Conservation (phyloP, 1,140 invertebrate species). For the Drosophila lacteicornis region DNA sequence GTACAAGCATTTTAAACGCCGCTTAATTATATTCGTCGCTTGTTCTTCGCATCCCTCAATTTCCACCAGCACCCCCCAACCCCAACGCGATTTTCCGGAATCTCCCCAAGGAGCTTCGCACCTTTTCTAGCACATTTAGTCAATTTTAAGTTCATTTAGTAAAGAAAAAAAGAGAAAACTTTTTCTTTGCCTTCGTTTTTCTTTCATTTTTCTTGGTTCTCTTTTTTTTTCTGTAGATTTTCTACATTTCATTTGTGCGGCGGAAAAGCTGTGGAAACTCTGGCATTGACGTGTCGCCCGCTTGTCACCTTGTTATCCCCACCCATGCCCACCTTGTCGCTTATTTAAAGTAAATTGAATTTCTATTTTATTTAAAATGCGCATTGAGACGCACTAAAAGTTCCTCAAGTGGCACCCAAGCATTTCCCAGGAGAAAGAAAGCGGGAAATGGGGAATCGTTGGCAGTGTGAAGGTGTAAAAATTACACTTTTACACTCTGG, state of each 20-base stretch:
- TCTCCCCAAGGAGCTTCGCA: slow-evolving; percentile 60
- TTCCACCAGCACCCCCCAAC: neutral
- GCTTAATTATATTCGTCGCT: slow-evolving; percentile 76
- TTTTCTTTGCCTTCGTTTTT: slow-evolving; percentile 36
- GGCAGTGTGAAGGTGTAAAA: slow-evolving; percentile 74
- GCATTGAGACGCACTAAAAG: slow-evolving; percentile 83
- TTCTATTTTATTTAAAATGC: slow-evolving; percentile 83
- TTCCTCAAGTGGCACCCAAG: slow-evolving; percentile 65
- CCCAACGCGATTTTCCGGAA: neutral
- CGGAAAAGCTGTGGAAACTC: slow-evolving; percentile 50
- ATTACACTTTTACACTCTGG: slow-evolving; percentile 68
- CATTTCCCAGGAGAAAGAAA: slow-evolving; percentile 12
- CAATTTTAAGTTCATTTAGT: slow-evolving; percentile 80
- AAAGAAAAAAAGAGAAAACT: slow-evolving; percentile 43
- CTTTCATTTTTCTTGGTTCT: slow-evolving; percentile 18
- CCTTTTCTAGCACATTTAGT: slow-evolving; percentile 79
- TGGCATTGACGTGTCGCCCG: slow-evolving; percentile 46
- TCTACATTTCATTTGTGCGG: slow-evolving; percentile 53
- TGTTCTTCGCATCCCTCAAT: slow-evolving; percentile 9
- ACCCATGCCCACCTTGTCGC: slow-evolving; percentile 39
- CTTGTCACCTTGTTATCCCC: slow-evolving; percentile 46
- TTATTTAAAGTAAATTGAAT: slow-evolving; percentile 83
- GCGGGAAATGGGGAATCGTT: neutral
- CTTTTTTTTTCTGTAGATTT: slow-evolving; percentile 12
- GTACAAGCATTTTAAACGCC: slow-evolving; percentile 79